Evolutionary conservation across 37 sponge, comb jelly and placozoan genomes (phyloP), one percentile per base, ranked within the genome.

Genomic region (Halisarca cf. caerulea): DNA sequence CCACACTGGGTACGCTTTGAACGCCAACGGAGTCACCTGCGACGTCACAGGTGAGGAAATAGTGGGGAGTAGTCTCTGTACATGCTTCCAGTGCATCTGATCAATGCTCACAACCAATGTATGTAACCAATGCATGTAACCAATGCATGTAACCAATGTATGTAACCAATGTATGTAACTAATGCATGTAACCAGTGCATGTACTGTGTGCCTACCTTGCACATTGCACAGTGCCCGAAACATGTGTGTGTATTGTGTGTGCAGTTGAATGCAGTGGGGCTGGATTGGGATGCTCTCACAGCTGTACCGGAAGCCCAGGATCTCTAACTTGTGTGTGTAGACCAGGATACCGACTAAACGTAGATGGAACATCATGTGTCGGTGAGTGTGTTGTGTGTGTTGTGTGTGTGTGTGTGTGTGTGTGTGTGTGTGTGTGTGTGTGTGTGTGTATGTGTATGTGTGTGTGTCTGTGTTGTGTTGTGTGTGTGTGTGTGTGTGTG

Each of bases 391-490:
- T 17, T 82, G 9, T 58, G 43, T 59, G 43, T 81, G 40, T 8
- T 58, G 61, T 35, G 61, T 58, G 61, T 35, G 61, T 81, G 81
- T 35, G 53, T 4, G 36, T 35, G 61, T 59, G 39, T 0, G 40
- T 58, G 81, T 81, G 81, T 58, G 81, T 81, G 81, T 58, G 81
- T 83, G 83, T 83, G 69, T 41, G 53, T 66, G 83, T 39, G 71
- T 83, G 71, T 41, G 71, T 66, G 69, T 47, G 81, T 58, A 58
- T 81, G 81, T 30, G 81, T 83, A 70, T 83, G 69, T 41, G 53
- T 83, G 83, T 39, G 71, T 66, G 53, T 41, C 53, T 39, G 69
- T 24, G 53, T 44, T 53, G 3, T 36, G 57, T 34, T 82, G 82
- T 38, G 44, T 1, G 24, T 60, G 82, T 5, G 61, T 4, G 35